Conservation (phyloP, 2,113 vertebrate genomes). For the Axis porcinus region DNA sequence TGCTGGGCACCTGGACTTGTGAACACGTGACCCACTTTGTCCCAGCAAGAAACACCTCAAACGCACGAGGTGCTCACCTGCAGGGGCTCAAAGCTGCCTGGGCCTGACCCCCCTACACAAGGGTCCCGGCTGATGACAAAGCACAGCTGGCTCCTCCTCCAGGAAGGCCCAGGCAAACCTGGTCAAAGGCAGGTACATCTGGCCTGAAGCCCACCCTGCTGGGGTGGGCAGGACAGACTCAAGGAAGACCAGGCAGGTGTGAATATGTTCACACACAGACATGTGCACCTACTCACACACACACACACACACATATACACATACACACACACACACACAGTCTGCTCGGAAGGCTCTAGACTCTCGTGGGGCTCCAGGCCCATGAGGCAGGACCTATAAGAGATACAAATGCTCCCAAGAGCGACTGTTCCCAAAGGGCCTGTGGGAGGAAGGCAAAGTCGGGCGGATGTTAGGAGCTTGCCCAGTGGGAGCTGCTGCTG, state of each 20-base stretch:
- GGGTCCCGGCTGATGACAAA: background rate
- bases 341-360: conserved; percentile 10
- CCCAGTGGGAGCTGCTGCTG: background rate
- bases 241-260: background rate
- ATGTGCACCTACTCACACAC: background rate
- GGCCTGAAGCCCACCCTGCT: background rate
- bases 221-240: background rate
- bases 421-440: conserved; percentile 33
- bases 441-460: conserved; percentile 11
- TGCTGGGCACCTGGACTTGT: background rate
- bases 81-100: conserved; percentile 38
- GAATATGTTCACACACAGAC: conserved; percentile 43
- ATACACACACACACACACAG: background rate
- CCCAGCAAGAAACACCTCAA: background rate
- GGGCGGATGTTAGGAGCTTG: background rate
- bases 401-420: conserved; percentile 59
- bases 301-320: background rate
- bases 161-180: background rate
- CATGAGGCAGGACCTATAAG: conserved; percentile 45
- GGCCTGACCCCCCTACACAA: no score
- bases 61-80: background rate
- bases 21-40: background rate
- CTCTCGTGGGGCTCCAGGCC: conserved; percentile 7
- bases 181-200: background rate
- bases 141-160: background rate